Conservation (phyloP, 2,797 vertebrate species). For the Trematomus bernacchii region DNA sequence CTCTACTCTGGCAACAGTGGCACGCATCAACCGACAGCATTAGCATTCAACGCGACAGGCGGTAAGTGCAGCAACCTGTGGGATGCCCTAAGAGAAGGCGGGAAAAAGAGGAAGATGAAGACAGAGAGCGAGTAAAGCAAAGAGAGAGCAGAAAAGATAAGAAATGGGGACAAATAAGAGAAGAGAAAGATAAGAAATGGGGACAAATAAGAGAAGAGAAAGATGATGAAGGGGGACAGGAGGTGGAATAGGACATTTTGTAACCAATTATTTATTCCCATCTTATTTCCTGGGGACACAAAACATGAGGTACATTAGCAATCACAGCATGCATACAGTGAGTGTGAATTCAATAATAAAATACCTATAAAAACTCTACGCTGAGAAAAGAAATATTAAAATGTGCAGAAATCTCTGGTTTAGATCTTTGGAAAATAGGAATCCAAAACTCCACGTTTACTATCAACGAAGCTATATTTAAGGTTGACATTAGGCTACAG, state of each 20-base stretch:
- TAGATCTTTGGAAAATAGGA: background rate
- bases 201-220: too few species aligned
- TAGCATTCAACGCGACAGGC: slow-evolving; percentile 48
- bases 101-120: slow-evolving; percentile 18
- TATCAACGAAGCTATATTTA: background rate
- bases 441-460: background rate
- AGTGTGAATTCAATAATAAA: background rate
- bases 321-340: background rate
- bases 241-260: background rate
- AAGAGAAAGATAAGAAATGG: too few species aligned
- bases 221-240: slow-evolving; percentile 7
- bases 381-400: background rate
- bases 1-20: slow-evolving; percentile 32
- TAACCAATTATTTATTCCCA: background rate
- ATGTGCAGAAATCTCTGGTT: background rate
- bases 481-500: too few species aligned
- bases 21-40: slow-evolving; percentile 39
- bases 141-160: background rate
- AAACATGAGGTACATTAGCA: background rate
- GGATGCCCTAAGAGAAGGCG: slow-evolving; percentile 28
- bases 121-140: background rate
- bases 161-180: slow-evolving; percentile 1
- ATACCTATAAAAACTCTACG: background rate
- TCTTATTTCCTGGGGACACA: background rate
- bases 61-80: slow-evolving; percentile 58